Evolutionary conservation across 2,797 vertebrate genomes (phyloP).

Genomic region (Apodemus agrarius): DNA sequence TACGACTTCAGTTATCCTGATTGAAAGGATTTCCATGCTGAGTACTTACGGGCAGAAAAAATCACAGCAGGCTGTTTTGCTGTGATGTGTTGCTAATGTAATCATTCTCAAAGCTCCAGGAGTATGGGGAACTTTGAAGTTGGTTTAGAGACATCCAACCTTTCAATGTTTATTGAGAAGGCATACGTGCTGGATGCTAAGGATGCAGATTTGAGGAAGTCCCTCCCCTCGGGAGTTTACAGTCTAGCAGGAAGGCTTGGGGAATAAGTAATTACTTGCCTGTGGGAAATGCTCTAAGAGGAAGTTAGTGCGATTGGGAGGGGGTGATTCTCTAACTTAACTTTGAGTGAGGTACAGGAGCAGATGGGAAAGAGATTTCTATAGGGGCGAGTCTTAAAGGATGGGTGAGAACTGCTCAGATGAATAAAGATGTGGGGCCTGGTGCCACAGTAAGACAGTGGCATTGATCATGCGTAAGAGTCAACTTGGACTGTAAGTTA

Average conservation of each 20-base stretch:
- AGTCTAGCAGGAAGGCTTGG: not conserved
- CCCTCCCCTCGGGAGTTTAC: not conserved
- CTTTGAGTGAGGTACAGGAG: not conserved
- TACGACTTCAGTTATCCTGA: slow-evolving; percentile 40
- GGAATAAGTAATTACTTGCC: not conserved
- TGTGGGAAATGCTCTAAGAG: not conserved
- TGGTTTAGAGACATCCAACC: not conserved
- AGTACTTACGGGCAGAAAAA: slow-evolving; percentile 44
- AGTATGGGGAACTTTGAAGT: not conserved
- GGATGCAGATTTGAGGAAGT: not conserved
- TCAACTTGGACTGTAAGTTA: not conserved
- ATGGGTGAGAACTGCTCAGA: not conserved
- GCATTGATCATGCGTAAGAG: not conserved
- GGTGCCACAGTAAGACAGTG: not conserved
- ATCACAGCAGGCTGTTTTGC: slow-evolving; percentile 56
- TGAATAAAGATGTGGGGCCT: not conserved
- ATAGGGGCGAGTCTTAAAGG: not conserved
- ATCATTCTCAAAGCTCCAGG: not conserved
- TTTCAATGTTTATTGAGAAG: not conserved
- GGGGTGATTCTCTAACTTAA: not conserved
- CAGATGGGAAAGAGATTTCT: not conserved
- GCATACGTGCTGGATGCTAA: not conserved
- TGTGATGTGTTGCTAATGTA: slow-evolving; percentile 20
- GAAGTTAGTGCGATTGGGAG: not conserved
- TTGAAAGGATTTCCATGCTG: slow-evolving; percentile 59